phyloP scores from a whole-genome alignment of 2,113 vertebrate species.

The Copsychus sechellarum region DNA sequence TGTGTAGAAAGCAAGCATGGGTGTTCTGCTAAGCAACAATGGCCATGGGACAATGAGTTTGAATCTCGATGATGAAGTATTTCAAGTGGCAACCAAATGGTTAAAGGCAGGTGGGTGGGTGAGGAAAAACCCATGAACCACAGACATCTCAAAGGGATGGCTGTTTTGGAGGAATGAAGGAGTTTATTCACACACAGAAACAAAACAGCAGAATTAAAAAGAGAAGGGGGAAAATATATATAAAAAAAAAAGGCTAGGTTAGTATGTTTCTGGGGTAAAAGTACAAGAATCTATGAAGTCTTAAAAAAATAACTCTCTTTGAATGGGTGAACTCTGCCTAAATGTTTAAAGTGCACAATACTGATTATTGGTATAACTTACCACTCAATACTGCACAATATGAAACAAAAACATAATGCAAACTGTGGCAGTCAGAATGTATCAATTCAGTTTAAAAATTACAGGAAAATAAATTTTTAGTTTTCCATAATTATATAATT shows the following conservation, averaged over 20 bases:
- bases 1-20: constrained; percentile 64
- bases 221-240: no score
- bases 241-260: neutral
- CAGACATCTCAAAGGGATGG: neutral
- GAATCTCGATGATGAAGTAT: constrained; percentile 44
- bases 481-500: neutral
- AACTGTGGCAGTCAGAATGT: neutral
- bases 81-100: constrained; percentile 46
- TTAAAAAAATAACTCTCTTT: neutral
- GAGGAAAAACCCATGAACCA: neutral
- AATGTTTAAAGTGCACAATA: neutral
- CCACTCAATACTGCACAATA: neutral
- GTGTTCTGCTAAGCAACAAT: constrained; percentile 65
- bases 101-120: constrained; percentile 40
- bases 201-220: neutral
- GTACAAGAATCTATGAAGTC: neutral
- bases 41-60: constrained; percentile 61
- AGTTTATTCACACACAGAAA: neutral
- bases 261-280: neutral
- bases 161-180: neutral
- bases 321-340: neutral
- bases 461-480: neutral
- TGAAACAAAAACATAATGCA: neutral
- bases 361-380: neutral
- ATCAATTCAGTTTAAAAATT: neutral